A percentile compares a stretch with the other conserved stretches of the same genome.
phyloP scores from a whole-genome alignment of 2,113 vertebrate species.

The Thalassoma bifasciatum region DNA sequence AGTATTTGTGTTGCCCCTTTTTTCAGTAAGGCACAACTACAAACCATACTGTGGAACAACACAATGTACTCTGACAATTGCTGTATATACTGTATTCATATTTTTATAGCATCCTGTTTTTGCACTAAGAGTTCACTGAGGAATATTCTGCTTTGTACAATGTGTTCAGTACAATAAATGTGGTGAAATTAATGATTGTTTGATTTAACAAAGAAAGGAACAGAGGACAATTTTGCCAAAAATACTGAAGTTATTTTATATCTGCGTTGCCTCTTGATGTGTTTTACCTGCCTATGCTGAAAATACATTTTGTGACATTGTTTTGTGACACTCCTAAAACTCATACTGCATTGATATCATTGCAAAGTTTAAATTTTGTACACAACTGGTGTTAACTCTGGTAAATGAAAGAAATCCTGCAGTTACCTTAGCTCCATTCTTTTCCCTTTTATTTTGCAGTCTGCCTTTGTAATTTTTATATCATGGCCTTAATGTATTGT shows the following conservation, averaged over 20 bases:
- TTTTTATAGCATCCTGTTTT: not conserved
- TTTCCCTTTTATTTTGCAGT: not conserved
- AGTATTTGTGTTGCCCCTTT: not conserved
- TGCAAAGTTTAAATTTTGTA: not conserved
- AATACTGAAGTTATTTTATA: not conserved
- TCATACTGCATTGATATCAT: not conserved
- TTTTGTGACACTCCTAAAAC: not conserved
- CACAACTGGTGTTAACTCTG: not conserved
- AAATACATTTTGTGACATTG: not conserved
- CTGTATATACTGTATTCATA: not conserved
- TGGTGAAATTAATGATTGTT: too few species aligned
- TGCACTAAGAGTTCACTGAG: not conserved
- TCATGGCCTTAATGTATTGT: slow-evolving; percentile 19
- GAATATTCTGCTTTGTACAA: not conserved
- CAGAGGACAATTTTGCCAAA: not conserved
- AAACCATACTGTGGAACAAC: slow-evolving; percentile 2
- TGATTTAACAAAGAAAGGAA: too few species aligned
- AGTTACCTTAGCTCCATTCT: not conserved
- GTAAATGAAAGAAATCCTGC: slow-evolving; percentile 6
- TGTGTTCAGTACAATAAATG: not conserved
- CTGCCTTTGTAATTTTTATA: slow-evolving; percentile 1
- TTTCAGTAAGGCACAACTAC: not conserved
- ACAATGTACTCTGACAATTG: not conserved
- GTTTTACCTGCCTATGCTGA: not conserved
- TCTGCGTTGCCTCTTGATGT: not conserved